Evolutionary conservation across 1,140 invertebrate species (phyloP), one percentile per base, ranked within the genome.

Genomic region (Trialeurodes vaporariorum): DNA sequence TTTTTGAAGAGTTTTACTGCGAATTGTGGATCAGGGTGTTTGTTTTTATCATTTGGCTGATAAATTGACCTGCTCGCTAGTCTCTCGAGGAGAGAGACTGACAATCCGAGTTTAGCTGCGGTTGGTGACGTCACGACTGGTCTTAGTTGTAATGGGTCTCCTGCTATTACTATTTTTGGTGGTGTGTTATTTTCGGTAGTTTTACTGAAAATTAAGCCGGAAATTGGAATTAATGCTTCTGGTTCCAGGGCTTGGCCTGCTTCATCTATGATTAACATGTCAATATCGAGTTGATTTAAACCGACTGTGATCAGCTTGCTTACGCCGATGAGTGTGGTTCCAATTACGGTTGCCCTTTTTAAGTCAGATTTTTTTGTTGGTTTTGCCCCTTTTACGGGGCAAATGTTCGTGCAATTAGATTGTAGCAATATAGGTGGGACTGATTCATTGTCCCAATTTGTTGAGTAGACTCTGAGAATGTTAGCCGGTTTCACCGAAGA

Each of bases 71-170:
- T 67, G 59, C 65, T 68, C 66, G 76, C 76, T 25, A 78, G 67
- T 25, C 75, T 61, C 64, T 74, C 72, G 27, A 79, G 61, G 69
- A 78, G 74, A 21, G 75, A 76, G 26, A 65, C 70, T 17, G 69
- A 71, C 17, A 93, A 80, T 22, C 89, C 90, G 74, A 82, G 86
- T 21, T 82, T 76, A 22, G 72, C 73, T 0, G 88, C 86, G 66
- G 84, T 79, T 61, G 79, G 80, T 27, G 88, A 92, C 65, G 84
- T 77, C 11, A 94, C 78, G 11, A 95, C 84, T 5, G 94, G 91
- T 0, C 93, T 93, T 27, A 98, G 81, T 78, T 98, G 95, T 76
- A 87, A 81, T 21, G 92, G 94, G 83, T 97, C 94, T 11, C 94
- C 94, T 68, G 92, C 90, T 2, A 97, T 77, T 70, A 96, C 79